Evolutionary conservation across 2,113 vertebrate genomes (phyloP), one percentile per base, ranked within the genome.

Genomic region (Cranoglanis bouderius): DNA sequence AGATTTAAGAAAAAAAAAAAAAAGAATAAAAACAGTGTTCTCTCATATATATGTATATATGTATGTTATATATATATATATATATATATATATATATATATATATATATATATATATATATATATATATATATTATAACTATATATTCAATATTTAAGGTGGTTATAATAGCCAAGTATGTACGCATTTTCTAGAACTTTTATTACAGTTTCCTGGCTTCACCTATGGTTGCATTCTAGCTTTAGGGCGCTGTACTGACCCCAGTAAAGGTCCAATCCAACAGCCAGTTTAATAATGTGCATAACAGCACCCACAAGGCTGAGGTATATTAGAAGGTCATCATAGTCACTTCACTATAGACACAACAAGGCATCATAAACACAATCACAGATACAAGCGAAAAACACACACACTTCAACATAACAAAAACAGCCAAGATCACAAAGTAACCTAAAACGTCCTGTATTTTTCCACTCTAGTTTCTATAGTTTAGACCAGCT

Each of bases 121-220:
- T n/a, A n/a, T n/a, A n/a, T n/a, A n/a, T n/a, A n/a, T 94, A 95
- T 95, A 94, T 96, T 96, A 96, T 96, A 95, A 95, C 94, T 96
- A 96, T 96, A 95, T 96, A 96, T 95, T 96, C 95, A 96, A 96
- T 95, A 96, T 96, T 95, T 96, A 96, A 95, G 95, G 95, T 96
- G 94, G 95, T 96, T 95, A 95, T 95, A 95, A 96, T 95, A 96
- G 95, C 95, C 96, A 93, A 96, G 95, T 96, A 96, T 96, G 95
- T 96, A 96, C 94, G 95, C 96, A 96, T 95, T 96, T 96, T 96
- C 95, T 96, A 96, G 95, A 96, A 95, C 94, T 94, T 96, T 96
- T 94, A 96, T 94, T 95, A 96, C 95, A 93, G 94, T 96, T 95
- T 95, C 95, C 95, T 95, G 95, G 95, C 94, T 92, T 95, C 95